Percentiles rank a stretch among this genome's conserved stretches.
These are phyloP conservation scores for Tychaedon coryphoeus DNA, from an alignment of 2,113 vertebrate species.

Conservation along the genomic window DNA sequence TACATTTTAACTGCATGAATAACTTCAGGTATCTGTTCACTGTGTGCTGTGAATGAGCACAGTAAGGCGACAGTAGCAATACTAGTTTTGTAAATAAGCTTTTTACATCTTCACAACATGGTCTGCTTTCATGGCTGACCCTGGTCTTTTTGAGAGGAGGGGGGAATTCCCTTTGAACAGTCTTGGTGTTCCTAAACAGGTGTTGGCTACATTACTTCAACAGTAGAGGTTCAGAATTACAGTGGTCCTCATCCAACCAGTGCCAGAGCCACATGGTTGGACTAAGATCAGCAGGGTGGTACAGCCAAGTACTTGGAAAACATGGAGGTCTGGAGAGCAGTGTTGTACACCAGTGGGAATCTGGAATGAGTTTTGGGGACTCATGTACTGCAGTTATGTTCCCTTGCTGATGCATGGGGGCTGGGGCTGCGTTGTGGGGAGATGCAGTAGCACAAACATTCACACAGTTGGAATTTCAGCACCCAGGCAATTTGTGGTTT, in stretches of 20 bases:
- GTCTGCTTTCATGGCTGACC: background rate
- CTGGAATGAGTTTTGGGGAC: background rate
- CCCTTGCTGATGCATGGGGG: rapidly evolving
- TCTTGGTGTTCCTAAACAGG: background rate
- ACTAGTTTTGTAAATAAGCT: background rate
- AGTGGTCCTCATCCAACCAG: background rate
- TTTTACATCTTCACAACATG: background rate
- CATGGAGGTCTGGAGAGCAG: background rate
- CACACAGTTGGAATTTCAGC: background rate
- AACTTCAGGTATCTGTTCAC: background rate
- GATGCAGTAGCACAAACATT: background rate
- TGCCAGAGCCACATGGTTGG: background rate
- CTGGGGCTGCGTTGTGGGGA: background rate
- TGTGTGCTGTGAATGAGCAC: background rate
- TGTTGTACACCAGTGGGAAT: background rate
- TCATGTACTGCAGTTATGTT: rapidly evolving
- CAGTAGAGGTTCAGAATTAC: background rate
- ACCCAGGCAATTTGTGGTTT: background rate
- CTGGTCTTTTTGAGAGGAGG: background rate
- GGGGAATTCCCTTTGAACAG: background rate
- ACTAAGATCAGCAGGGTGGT: background rate
- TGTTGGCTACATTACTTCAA: background rate
- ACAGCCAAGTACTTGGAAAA: background rate
- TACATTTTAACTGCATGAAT: background rate
- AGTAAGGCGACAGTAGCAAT: background rate